These are phyloP conservation scores for Solenopsis invicta DNA, from an alignment of 1,140 invertebrate genomes.

Conservation along the genomic window DNA sequence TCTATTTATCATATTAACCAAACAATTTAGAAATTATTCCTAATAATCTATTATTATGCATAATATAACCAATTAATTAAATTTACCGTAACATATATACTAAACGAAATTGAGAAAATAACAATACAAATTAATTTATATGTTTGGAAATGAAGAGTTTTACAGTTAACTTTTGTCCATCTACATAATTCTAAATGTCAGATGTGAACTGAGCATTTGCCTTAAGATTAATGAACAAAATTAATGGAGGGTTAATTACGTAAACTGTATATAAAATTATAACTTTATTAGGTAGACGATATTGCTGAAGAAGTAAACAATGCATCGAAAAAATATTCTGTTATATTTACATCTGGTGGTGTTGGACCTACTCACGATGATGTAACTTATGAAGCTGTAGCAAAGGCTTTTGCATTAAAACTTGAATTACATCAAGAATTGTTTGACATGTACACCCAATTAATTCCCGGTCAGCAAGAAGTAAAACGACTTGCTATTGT, in stretches of 20 bases:
- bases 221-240: too few relatives aligned
- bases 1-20: too few relatives aligned
- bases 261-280: not conserved
- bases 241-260: not conserved
- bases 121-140: too few relatives aligned
- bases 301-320: constrained; percentile 89
- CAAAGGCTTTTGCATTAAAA: constrained; percentile 89
- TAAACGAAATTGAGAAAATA: too few relatives aligned
- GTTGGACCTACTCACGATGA: constrained; percentile 94
- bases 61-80: too few relatives aligned
- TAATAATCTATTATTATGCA: too few relatives aligned
- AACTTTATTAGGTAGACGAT: constrained; percentile 85
- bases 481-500: constrained; percentile 72
- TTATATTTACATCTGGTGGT: constrained; percentile 92
- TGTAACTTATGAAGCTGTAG: constrained; percentile 91
- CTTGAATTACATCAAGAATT: constrained; percentile 88
- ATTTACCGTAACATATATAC: too few relatives aligned
- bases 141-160: too few relatives aligned
- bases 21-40: too few relatives aligned
- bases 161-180: too few relatives aligned
- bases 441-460: constrained; percentile 83
- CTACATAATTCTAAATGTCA: too few relatives aligned
- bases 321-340: constrained; percentile 86
- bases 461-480: constrained; percentile 74
- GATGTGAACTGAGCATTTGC: too few relatives aligned